phyloP scores from a whole-genome alignment of 2,797 vertebrate genomes.

The Austrolebias charrua region DNA sequence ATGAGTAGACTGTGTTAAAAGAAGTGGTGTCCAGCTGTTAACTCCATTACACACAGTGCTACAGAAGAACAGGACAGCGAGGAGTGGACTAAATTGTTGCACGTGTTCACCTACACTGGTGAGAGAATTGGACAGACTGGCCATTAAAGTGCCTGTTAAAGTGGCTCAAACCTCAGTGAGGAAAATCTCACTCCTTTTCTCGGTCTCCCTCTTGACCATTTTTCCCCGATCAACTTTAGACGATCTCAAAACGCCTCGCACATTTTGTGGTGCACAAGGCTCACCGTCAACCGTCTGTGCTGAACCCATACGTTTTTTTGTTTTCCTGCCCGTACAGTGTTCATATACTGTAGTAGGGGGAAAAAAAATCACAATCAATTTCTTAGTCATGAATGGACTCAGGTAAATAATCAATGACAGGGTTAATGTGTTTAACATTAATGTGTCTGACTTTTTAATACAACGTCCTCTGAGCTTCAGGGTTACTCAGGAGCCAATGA shows the following conservation, averaged over 20 bases:
- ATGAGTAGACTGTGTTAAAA: constrained; percentile 55
- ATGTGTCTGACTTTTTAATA: too few relatives aligned
- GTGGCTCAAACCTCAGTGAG: constrained; percentile 43
- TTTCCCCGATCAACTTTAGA: constrained; percentile 7
- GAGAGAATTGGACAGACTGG: constrained; percentile 57
- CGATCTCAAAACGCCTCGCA: constrained; percentile 1
- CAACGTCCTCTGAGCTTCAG: too few relatives aligned
- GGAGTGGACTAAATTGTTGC: constrained; percentile 61
- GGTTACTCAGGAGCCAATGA: too few relatives aligned
- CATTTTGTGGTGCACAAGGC: background rate
- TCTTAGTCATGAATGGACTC: background rate
- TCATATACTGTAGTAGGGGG: too few relatives aligned
- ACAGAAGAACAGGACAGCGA: constrained; percentile 68
- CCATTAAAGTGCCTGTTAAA: constrained; percentile 65
- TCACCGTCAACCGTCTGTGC: background rate
- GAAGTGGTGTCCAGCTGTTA: constrained; percentile 77
- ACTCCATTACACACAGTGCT: constrained; percentile 73
- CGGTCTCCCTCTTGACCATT: constrained; percentile 13
- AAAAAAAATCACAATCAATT: background rate
- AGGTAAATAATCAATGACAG: too few relatives aligned
- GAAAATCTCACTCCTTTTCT: constrained; percentile 27
- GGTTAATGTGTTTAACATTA: too few relatives aligned
- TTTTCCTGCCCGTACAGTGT: background rate
- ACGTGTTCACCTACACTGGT: constrained; percentile 50
- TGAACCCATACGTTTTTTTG: constrained; percentile 4